Percentiles rank a stretch among this genome's conserved stretches.
Evolutionary conservation across 2,888 invertebrate genomes (phyloP).

Genomic region (Microplitis manilae): DNA sequence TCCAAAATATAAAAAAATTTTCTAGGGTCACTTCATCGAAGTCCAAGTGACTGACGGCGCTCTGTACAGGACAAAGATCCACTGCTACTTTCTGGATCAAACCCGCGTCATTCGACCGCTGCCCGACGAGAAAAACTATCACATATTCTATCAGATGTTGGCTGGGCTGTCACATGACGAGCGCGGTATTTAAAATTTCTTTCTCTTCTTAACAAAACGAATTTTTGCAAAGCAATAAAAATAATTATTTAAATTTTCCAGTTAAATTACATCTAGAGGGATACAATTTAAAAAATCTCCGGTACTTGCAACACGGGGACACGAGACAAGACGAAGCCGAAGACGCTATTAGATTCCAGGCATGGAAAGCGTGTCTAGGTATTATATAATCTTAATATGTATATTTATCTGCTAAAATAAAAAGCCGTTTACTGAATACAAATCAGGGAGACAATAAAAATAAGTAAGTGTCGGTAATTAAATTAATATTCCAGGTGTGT

Average conservation of each 20-base stretch:
- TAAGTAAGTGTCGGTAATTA: too few relatives aligned
- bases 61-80: conserved; percentile 94
- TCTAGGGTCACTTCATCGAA: conserved; percentile 94
- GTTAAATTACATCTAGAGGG: conserved; percentile 90
- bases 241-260: conserved; percentile 55
- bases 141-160: conserved; percentile 96
- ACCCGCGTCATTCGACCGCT: conserved; percentile 90
- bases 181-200: conserved; percentile 72
- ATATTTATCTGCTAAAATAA: conserved; percentile 28
- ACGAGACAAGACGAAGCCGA: conserved; percentile 81
- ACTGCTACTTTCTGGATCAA: conserved; percentile 96
- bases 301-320: conserved; percentile 85
- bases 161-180: conserved; percentile 92
- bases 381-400: conserved; percentile 54
- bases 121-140: conserved; percentile 93
- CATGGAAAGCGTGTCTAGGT: conserved; percentile 91
- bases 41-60: conserved; percentile 96
- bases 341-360: conserved; percentile 84
- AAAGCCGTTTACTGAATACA: conserved; percentile 54
- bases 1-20: conserved; percentile 42
- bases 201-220: not conserved
- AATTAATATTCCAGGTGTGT: conserved; percentile 73
- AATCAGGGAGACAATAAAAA: too few relatives aligned
- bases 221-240: not conserved
- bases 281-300: conserved; percentile 85